Evolutionary conservation across 2,888 invertebrate species (phyloP).

Genomic region (Spialia ferax): DNA sequence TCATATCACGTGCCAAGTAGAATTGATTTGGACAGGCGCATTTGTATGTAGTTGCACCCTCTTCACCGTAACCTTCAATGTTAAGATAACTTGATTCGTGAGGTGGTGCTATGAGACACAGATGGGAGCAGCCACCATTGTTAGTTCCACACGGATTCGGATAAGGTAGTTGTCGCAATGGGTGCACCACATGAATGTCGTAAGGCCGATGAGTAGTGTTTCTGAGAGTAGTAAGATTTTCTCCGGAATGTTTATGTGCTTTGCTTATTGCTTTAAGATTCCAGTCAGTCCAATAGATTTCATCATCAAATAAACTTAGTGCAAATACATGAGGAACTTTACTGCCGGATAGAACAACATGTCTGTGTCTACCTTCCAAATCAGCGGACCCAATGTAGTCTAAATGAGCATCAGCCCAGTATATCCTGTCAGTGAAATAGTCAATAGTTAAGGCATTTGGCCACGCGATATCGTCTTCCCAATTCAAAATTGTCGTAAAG

Average conservation of each 20-base stretch:
- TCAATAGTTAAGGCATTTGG: slow-evolving; percentile 99
- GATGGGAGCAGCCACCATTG: slow-evolving; percentile 98
- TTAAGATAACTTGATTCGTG: slow-evolving; percentile 91
- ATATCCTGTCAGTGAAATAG: slow-evolving; percentile 97
- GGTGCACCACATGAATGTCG: slow-evolving; percentile 97
- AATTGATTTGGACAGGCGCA: slow-evolving; percentile 99
- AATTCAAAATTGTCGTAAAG: slow-evolving; percentile 94
- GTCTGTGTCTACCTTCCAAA: slow-evolving; percentile 95
- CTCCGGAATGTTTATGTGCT: slow-evolving; percentile 97
- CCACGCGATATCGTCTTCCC: slow-evolving; percentile 99
- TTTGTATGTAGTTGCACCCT: slow-evolving; percentile 91
- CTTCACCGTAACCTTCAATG: slow-evolving; percentile 93
- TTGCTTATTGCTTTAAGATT: slow-evolving; percentile 96
- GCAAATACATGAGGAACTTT: slow-evolving; percentile 98
- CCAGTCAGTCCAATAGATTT: slow-evolving; percentile 99
- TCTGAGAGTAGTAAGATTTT: slow-evolving; percentile 90
- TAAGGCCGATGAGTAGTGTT: slow-evolving; percentile 98
- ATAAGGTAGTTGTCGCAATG: slow-evolving; percentile 93
- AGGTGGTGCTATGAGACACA: slow-evolving; percentile 96
- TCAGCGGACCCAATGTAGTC: slow-evolving; percentile 98
- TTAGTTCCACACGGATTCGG: slow-evolving; percentile 96
- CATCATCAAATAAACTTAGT: slow-evolving; percentile 96
- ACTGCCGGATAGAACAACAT: slow-evolving; percentile 92
- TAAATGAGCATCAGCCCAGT: slow-evolving; percentile 99
- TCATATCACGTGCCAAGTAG: slow-evolving; percentile 91